These are phyloP conservation scores for Ceratotherium simum DNA, from an alignment of 2,113 vertebrate species.

Conservation along the genomic window DNA sequence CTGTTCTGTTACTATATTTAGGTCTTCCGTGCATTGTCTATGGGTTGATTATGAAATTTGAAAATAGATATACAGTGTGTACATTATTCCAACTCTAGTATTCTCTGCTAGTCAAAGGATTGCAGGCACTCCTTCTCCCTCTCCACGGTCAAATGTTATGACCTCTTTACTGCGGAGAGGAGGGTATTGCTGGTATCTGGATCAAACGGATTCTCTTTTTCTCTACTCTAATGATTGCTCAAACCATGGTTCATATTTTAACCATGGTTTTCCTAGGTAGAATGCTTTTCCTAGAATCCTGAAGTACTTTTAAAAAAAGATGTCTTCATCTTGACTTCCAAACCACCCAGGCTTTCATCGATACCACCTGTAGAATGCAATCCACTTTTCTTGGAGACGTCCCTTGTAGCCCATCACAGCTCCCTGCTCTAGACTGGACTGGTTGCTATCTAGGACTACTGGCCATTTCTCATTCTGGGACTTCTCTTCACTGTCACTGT, in stretches of 20 bases:
- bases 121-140: neutral
- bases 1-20: neutral
- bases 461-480: neutral
- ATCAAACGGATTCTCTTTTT: neutral
- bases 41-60: neutral
- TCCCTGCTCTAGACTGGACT: neutral
- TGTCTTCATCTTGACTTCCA: neutral
- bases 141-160: neutral
- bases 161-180: neutral
- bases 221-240: neutral
- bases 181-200: neutral
- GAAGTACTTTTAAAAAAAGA: neutral
- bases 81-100: neutral
- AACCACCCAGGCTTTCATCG: neutral
- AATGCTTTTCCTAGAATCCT: neutral
- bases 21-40: neutral
- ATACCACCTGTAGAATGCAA: neutral
- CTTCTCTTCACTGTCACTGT: neutral
- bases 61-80: neutral
- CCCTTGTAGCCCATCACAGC: neutral
- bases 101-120: neutral
- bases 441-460: conserved; percentile 18
- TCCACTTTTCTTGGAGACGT: neutral
- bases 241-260: neutral
- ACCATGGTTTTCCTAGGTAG: neutral